Base-by-base conservation (phyloP, 2,888 invertebrate genomes). In the Drosophila pseudotakahashii region DNA sequence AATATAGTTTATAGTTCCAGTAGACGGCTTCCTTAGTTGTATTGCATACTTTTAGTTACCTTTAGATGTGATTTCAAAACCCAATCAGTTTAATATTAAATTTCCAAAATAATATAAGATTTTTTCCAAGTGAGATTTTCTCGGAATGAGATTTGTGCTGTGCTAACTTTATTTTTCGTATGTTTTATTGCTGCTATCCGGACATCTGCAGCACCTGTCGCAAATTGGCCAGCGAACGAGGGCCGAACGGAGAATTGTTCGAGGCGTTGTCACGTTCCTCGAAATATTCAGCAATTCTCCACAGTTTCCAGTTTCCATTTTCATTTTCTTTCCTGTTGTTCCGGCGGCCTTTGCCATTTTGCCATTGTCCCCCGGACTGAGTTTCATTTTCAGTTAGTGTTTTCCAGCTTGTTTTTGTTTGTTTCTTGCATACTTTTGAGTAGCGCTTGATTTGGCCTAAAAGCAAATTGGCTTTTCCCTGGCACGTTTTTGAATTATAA, bases 231-330 rank as follows among this genome's bases (percentile, higher is more conserved):
- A 39, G 48, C 39, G 14, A 61, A 39, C 32, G 16, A n/a, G 51
- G 42, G 10, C 16, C 36, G 26, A 32, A 30, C 19, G 2, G 41
- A 5, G 45, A 30, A 14, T 61, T 53, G 37, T 70, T 61, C 36
- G 59, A 62, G 73, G 61, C 75, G 71, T 60, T 81, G 79, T 84
- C 79, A 80, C 84, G 84, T 81, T 70, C 48, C 34, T 67, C 73
- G 53, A 76, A 75, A 81, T 73, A 63, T 83, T 75, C 78, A 47
- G 59, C 79, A 68, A 75, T 71, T 67, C 78, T 50, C 48, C 55
- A 53, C 45, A 32, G 11, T 39, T 39, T 41, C 41, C 37, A 37
- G 26, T 37, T 45, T n/a, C n/a, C 7, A 7, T 42, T 30, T 5
- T 1, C 39, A 3, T 19, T 19, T 19, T 19, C 19, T n/a, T n/a